Evolutionary conservation across 1,140 invertebrate genomes (phyloP).

Genomic region (Cecropterus lyciades): DNA sequence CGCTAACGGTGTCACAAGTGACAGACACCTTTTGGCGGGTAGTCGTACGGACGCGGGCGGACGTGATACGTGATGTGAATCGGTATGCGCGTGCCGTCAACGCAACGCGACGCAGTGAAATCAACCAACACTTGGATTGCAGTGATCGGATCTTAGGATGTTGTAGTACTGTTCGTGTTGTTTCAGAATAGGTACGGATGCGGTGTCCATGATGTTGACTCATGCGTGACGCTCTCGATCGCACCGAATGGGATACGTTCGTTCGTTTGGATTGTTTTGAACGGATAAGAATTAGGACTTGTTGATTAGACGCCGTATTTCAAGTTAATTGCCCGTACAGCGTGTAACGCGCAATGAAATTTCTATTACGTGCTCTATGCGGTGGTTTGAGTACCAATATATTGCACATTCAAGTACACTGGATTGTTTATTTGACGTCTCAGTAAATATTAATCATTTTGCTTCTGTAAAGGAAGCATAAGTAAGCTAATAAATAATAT

Average conservation of each 20-base stretch:
- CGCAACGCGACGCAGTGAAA: slow-evolving; percentile 65
- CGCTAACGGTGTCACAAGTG: slow-evolving; percentile 37
- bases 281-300: slow-evolving; percentile 33
- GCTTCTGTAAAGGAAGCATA: background rate
- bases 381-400: slow-evolving; percentile 4
- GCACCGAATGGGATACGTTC: slow-evolving; percentile 69
- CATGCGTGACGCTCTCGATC: slow-evolving; percentile 80
- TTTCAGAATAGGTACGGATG: slow-evolving; percentile 69
- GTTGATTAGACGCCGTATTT: slow-evolving; percentile 31
- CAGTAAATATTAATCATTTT: slow-evolving; percentile 2
- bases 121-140: slow-evolving; percentile 79
- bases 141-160: slow-evolving; percentile 77
- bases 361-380: slow-evolving; percentile 23
- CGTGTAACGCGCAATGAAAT: slow-evolving; percentile 24
- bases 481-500: background rate
- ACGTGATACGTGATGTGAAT: slow-evolving; percentile 75
- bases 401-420: slow-evolving; percentile 15
- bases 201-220: slow-evolving; percentile 79
- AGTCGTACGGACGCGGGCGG: slow-evolving; percentile 63
- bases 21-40: slow-evolving; percentile 75
- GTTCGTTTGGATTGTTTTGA: slow-evolving; percentile 40
- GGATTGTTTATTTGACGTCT: slow-evolving; percentile 12
- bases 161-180: slow-evolving; percentile 58
- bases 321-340: slow-evolving; percentile 28
- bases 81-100: slow-evolving; percentile 70